Conservation (phyloP, 37 sponge, comb jelly and placozoan genomes). For the Amphimedon queenslandica region DNA sequence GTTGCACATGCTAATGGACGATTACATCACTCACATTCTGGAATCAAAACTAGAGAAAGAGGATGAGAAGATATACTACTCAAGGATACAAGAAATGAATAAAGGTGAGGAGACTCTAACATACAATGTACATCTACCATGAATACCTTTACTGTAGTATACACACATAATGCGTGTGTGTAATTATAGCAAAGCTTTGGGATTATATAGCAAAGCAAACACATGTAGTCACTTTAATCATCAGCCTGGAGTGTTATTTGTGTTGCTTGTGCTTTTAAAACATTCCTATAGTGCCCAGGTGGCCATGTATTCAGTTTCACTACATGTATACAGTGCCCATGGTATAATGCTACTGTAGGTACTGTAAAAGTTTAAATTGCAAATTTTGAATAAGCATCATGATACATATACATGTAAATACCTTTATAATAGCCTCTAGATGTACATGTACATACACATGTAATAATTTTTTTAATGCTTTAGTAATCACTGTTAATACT, state of each 20-base stretch:
- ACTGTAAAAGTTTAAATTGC: no score
- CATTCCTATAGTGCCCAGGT: no score
- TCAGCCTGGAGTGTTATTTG: no score
- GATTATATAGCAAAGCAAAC: not conserved
- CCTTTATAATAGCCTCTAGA: no score
- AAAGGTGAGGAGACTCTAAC: not conserved
- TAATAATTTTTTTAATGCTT: not conserved
- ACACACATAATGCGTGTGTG: not conserved
- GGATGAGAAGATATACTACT: constrained; percentile 27
- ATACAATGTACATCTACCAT: not conserved
- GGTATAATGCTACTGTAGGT: no score
- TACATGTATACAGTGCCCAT: no score
- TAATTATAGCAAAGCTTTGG: not conserved
- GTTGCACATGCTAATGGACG: constrained; percentile 68
- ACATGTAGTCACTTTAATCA: no score
- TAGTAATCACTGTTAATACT: no score
- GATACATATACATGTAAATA: not conserved
- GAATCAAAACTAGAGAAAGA: constrained; percentile 47
- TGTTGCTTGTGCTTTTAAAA: no score
- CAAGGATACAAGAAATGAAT: constrained; percentile 7
- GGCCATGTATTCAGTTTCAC: no score
- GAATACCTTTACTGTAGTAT: not conserved
- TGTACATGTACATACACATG: not conserved
- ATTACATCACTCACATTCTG: constrained; percentile 69
- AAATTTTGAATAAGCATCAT: constrained; percentile 1